A percentile compares a stretch with the other conserved stretches of the same genome.
Conservation (phyloP, 2,888 invertebrate species). For the Carpatolechia fugitivella region DNA sequence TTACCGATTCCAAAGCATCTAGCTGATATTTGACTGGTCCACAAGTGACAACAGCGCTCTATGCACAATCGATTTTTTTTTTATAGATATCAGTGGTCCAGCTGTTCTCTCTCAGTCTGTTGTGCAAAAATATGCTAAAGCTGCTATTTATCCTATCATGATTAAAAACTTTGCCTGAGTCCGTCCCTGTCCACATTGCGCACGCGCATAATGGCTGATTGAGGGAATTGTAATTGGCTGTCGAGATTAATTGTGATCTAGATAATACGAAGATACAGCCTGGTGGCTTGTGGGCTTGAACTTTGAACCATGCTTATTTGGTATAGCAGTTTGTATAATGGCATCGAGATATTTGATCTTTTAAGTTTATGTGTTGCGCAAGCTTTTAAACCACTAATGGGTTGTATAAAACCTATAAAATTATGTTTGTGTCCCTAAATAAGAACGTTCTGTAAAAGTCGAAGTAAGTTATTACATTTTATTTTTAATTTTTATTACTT, state of each 20-base stretch:
- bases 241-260: conserved; percentile 12
- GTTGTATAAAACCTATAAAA: not conserved
- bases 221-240: conserved; percentile 13
- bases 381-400: not conserved
- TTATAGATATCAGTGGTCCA: no score
- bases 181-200: conserved; percentile 12
- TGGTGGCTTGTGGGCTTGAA: conserved; percentile 4
- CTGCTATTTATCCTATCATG: no score
- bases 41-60: no score
- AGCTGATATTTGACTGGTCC: no score
- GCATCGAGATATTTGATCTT: not conserved
- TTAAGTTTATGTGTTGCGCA: not conserved
- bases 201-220: conserved; percentile 10
- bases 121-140: no score
- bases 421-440: no score
- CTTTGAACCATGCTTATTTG: not conserved
- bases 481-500: no score
- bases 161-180: not conserved
- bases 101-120: no score
- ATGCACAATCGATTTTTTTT: no score
- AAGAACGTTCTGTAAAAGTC: no score
- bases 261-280: conserved; percentile 4
- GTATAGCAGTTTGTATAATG: not conserved
- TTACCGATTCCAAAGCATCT: no score
- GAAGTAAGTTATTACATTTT: no score